These are phyloP conservation scores for Gymnopithys bicolor DNA, from an alignment of 2,797 vertebrate genomes.

Conservation along the genomic window DNA sequence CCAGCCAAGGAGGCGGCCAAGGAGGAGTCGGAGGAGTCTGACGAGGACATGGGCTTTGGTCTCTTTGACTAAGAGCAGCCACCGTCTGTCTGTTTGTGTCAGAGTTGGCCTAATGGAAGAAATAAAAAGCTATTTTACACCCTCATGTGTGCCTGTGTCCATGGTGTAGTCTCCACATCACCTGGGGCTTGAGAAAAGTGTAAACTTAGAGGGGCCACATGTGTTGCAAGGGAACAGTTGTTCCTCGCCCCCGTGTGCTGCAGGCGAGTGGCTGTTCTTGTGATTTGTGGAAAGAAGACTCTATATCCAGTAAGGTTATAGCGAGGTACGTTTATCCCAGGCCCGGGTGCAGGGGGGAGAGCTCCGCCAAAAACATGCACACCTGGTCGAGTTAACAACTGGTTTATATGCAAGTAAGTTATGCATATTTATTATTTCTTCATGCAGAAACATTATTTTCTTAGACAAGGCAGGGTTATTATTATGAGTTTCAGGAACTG, in stretches of 20 bases:
- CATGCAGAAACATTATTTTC: too few relatives aligned
- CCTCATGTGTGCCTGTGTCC: neutral
- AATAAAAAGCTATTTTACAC: constrained; percentile 37
- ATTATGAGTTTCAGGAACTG: too few relatives aligned
- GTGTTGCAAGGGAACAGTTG: fast-evolving
- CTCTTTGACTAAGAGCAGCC: constrained; percentile 86
- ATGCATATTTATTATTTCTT: too few relatives aligned
- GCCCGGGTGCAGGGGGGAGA: too few relatives aligned
- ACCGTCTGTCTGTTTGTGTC: neutral
- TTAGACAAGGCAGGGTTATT: too few relatives aligned
- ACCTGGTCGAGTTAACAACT: too few relatives aligned
- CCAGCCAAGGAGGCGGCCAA: constrained; percentile 79
- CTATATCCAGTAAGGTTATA: too few relatives aligned
- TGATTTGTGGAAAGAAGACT: too few relatives aligned
- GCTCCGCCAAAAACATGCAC: too few relatives aligned
- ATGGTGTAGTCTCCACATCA: fast-evolving
- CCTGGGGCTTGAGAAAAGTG: fast-evolving
- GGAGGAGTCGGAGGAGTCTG: constrained; percentile 92
- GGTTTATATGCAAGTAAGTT: too few relatives aligned
- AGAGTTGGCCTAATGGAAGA: neutral
- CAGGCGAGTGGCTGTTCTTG: neutral
- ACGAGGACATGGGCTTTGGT: constrained; percentile 96
- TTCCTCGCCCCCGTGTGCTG: neutral
- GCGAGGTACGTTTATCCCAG: too few relatives aligned
- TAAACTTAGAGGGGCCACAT: fast-evolving